Evolutionary conservation across 2,797 vertebrate genomes (phyloP).

Genomic region (Coendou prehensilis): DNA sequence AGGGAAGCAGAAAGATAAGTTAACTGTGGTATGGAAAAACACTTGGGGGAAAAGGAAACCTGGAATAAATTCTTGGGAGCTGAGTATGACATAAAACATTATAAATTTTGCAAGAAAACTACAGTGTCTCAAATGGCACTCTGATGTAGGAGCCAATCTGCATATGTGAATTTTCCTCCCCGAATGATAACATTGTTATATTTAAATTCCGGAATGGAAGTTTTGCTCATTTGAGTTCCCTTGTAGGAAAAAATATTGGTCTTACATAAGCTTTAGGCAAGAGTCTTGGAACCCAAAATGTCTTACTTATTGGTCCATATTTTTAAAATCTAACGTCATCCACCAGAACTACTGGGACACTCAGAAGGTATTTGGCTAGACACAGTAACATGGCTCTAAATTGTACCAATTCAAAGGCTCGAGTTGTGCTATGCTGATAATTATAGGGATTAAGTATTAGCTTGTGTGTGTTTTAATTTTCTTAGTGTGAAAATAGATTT

Average conservation of each 20-base stretch:
- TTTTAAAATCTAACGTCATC: background rate
- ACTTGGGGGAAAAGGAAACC: background rate
- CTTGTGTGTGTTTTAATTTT: background rate
- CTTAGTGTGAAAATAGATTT: background rate
- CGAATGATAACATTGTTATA: background rate
- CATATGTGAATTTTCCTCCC: background rate
- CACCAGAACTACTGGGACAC: background rate
- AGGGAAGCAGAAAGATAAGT: background rate
- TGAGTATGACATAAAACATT: background rate
- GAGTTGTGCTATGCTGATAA: background rate
- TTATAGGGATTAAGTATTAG: background rate
- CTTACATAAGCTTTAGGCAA: background rate
- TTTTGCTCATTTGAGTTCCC: background rate
- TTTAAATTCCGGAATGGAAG: background rate
- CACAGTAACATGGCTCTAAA: background rate
- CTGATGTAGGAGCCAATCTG: background rate
- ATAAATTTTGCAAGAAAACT: background rate
- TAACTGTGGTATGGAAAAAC: background rate
- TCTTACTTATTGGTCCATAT: background rate
- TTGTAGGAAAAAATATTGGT: background rate
- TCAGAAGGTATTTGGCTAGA: background rate
- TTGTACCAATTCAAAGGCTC: background rate
- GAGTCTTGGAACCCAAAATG: background rate
- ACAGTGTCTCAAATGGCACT: background rate
- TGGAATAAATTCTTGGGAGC: background rate